Percentiles rank a stretch among this genome's conserved stretches.
These are phyloP conservation scores for Holothuria glaberrima DNA, from an alignment of 35 echinoderm and acorn worm species.

Conservation along the genomic window DNA sequence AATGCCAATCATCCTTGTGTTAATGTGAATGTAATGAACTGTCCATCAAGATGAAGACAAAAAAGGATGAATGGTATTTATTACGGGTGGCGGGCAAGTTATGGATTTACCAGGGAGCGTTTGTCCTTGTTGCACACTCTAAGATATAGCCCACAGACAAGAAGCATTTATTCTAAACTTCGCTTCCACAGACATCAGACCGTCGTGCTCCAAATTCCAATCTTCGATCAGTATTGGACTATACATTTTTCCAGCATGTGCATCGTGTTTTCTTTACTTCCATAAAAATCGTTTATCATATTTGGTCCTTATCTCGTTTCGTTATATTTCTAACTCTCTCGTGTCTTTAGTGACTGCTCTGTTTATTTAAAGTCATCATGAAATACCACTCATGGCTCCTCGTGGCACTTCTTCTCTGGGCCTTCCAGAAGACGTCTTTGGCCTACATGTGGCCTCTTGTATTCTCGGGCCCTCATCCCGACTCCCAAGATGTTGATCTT, in stretches of 20 bases:
- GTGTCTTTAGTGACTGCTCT: neutral
- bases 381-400: neutral
- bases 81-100: neutral
- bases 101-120: neutral
- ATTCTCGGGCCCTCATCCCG: constrained; percentile 35
- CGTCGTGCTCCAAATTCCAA: no score
- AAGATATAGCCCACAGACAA: no score
- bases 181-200: no score
- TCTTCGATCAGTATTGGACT: no score
- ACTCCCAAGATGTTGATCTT: neutral
- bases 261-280: no score
- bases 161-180: no score
- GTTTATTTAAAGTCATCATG: neutral
- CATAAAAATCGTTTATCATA: no score
- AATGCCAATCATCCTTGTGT: constrained; percentile 16
- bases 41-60: constrained; percentile 33
- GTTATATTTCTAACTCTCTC: no score
- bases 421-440: neutral
- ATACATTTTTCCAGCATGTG: no score
- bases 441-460: constrained; percentile 59
- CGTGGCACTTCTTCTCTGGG: neutral
- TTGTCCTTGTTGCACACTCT: neutral
- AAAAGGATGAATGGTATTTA: constrained; percentile 23
- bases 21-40: constrained; percentile 2
- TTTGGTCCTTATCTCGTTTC: no score